Percentiles rank a stretch among this genome's conserved stretches.
phyloP scores from a whole-genome alignment of 2,797 vertebrate species.

The Oreortyx pictus region DNA sequence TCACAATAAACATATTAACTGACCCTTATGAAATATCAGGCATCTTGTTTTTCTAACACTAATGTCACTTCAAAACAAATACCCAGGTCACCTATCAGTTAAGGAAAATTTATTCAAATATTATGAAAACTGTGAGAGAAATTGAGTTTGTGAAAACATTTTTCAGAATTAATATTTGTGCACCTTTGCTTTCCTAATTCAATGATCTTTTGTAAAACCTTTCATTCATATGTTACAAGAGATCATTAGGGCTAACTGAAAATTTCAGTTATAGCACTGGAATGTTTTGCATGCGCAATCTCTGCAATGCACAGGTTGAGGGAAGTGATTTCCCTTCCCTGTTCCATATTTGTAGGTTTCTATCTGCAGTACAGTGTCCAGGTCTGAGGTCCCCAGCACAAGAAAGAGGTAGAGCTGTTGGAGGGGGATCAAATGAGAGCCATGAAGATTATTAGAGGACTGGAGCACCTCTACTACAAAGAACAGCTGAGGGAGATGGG shows the following conservation, averaged over 20 bases:
- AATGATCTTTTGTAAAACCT: background rate
- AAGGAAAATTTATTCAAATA: background rate
- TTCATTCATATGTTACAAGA: background rate
- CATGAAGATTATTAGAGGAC: background rate
- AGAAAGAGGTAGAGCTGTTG: background rate
- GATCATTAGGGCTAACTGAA: background rate
- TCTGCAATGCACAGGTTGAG: background rate
- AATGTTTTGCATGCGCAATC: background rate
- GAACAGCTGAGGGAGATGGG: background rate
- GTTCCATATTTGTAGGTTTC: background rate
- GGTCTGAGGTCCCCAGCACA: background rate
- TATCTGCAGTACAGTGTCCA: background rate
- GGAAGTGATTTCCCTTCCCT: background rate
- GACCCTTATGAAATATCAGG: background rate
- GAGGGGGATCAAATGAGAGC: background rate
- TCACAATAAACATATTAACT: background rate
- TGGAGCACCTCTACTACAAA: background rate
- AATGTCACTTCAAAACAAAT: background rate
- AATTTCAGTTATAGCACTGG: background rate
- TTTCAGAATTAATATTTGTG: background rate
- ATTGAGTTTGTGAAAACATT: background rate
- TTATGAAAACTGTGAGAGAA: background rate
- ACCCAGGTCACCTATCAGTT: background rate
- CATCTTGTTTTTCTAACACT: background rate
- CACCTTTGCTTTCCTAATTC: background rate